Percentiles rank a stretch among this genome's conserved stretches.
These are phyloP conservation scores for Globia sparganii DNA, from an alignment of 2,888 invertebrate genomes.

Conservation along the genomic window DNA sequence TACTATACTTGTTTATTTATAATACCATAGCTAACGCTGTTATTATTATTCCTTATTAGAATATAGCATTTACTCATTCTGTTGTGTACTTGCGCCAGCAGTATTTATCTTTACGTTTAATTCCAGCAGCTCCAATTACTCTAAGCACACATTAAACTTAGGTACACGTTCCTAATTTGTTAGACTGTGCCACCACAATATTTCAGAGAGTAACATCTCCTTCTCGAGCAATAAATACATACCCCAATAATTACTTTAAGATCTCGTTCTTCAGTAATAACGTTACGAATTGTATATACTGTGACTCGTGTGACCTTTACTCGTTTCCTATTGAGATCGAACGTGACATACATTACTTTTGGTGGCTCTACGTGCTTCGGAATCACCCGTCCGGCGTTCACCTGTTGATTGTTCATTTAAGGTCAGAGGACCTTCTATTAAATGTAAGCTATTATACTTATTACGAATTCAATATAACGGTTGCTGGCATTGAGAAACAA, in stretches of 20 bases:
- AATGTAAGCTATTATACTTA: slow-evolving; percentile 37
- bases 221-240: neutral
- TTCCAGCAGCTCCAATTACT: slow-evolving; percentile 20
- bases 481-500: slow-evolving; percentile 46
- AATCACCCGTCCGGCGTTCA: slow-evolving; percentile 43
- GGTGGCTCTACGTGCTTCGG: slow-evolving; percentile 47
- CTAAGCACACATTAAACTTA: slow-evolving; percentile 21
- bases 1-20: neutral
- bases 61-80: neutral
- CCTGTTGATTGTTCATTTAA: slow-evolving; percentile 48
- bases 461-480: slow-evolving; percentile 56
- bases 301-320: slow-evolving; percentile 55
- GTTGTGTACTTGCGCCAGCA: neutral
- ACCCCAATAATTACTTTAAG: slow-evolving; percentile 50
- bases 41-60: neutral
- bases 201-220: slow-evolving; percentile 7
- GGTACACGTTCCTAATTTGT: slow-evolving; percentile 34
- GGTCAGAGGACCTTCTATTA: slow-evolving; percentile 52
- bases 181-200: slow-evolving; percentile 1
- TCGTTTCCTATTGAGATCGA: slow-evolving; percentile 37
- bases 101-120: neutral
- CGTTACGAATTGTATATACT: slow-evolving; percentile 42
- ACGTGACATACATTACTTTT: slow-evolving; percentile 58
- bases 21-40: neutral
- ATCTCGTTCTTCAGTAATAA: slow-evolving; percentile 42